phyloP scores from a whole-genome alignment of 2,888 invertebrate species.

The Drosophila borborema region DNA sequence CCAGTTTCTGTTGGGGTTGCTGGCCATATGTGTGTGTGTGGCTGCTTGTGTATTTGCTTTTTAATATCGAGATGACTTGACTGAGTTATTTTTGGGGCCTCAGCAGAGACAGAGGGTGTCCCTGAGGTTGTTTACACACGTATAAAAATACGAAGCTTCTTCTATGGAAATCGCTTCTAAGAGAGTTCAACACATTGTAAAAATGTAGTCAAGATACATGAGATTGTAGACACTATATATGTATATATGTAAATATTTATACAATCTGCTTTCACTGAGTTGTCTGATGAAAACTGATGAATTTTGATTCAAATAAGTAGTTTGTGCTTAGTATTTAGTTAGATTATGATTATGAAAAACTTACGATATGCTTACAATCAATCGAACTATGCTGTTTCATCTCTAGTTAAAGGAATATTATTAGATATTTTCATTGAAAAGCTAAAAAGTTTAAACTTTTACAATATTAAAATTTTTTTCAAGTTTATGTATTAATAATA shows the following conservation, averaged over 20 bases:
- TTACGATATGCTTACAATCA: too few relatives aligned
- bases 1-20: slow-evolving; percentile 53
- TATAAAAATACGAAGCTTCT: slow-evolving; percentile 21
- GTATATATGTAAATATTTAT: neutral
- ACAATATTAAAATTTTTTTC: too few relatives aligned
- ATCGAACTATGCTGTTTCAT: too few relatives aligned
- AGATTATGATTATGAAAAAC: too few relatives aligned
- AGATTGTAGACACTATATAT: neutral
- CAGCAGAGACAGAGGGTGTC: slow-evolving; percentile 41
- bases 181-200: neutral
- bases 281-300: neutral
- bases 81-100: slow-evolving; percentile 60
- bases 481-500: too few relatives aligned
- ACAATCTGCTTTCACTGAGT: neutral
- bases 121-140: slow-evolving; percentile 30
- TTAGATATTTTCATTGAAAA: too few relatives aligned
- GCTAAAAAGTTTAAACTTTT: too few relatives aligned
- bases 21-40: slow-evolving; percentile 14
- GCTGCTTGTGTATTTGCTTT: slow-evolving; percentile 51
- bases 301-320: too few relatives aligned
- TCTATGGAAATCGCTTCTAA: neutral
- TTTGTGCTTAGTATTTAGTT: too few relatives aligned
- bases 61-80: slow-evolving; percentile 68
- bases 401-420: too few relatives aligned
- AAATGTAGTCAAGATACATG: neutral